A percentile compares a stretch with the other conserved stretches of the same genome.
phyloP scores from a whole-genome alignment of 2,797 vertebrate genomes.

The Champsocephalus esox region DNA sequence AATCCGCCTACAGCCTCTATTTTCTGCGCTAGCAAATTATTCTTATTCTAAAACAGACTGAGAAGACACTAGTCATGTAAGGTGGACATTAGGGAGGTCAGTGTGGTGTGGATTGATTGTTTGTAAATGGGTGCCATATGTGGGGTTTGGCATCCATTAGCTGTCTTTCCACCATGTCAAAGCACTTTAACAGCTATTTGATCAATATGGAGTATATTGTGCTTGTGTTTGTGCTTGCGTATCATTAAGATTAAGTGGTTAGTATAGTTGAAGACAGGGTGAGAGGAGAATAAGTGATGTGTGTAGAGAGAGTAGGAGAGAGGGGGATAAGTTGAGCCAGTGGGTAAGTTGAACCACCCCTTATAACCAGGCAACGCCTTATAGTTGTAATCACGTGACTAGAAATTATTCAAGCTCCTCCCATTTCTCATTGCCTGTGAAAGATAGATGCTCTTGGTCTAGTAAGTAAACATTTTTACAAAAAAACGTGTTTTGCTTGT shows the following conservation, averaged over 20 bases:
- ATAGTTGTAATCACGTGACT: no score
- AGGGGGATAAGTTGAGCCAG: no score
- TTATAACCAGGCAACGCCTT: no score
- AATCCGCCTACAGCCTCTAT: background rate
- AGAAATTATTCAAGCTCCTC: no score
- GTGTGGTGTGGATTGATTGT: constrained; percentile 20
- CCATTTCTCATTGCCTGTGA: no score
- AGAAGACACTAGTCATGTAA: constrained; percentile 4
- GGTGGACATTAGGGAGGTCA: background rate
- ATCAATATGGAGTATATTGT: constrained; percentile 16
- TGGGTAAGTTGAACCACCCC: no score
- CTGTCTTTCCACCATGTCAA: background rate
- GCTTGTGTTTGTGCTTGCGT: constrained; percentile 2
- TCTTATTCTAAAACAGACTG: constrained; percentile 3
- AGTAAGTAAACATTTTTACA: no score
- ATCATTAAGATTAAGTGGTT: constrained; percentile 12
- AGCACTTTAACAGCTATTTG: background rate
- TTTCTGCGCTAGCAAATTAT: background rate
- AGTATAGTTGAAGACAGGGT: background rate
- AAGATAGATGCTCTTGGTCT: no score
- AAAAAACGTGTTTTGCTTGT: no score
- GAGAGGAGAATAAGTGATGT: constrained; percentile 8
- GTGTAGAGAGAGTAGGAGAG: constrained; percentile 5
- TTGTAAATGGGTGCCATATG: constrained; percentile 28
- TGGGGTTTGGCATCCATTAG: constrained; percentile 29